Conservation (phyloP, 2,888 invertebrate species). For the Sphecodes monilicornis region DNA sequence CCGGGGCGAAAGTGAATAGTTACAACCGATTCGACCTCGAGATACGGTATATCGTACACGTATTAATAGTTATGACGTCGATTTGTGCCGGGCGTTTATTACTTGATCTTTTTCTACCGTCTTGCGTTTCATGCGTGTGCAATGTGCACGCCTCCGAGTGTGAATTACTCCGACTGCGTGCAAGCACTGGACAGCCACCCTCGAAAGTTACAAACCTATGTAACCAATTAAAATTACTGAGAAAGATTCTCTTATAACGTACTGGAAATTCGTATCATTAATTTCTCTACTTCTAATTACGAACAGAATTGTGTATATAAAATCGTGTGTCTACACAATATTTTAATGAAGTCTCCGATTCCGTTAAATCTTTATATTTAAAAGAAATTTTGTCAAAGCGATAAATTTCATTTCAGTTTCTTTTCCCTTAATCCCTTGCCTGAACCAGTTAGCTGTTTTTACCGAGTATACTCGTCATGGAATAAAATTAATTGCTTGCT, state of each 20-base stretch:
- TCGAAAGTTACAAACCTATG: slow-evolving; percentile 20
- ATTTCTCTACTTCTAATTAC: not conserved
- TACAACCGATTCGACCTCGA: slow-evolving; percentile 56
- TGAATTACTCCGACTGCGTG: slow-evolving; percentile 54
- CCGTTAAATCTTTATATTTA: too few species aligned
- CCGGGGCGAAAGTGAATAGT: slow-evolving; percentile 52
- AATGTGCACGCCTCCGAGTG: slow-evolving; percentile 25
- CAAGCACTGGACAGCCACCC: slow-evolving; percentile 6
- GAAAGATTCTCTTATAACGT: not conserved
- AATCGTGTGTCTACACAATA: not conserved
- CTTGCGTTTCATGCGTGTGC: slow-evolving; percentile 29
- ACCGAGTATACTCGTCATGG: too few species aligned
- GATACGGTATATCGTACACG: slow-evolving; percentile 48
- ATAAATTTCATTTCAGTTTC: too few species aligned
- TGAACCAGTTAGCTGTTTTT: too few species aligned
- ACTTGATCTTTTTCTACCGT: slow-evolving; percentile 46
- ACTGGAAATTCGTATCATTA: not conserved
- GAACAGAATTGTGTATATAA: not conserved
- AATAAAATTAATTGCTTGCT: too few species aligned
- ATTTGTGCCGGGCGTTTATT: slow-evolving; percentile 56
- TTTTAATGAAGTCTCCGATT: too few species aligned
- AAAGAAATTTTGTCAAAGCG: too few species aligned
- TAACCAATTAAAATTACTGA: not conserved
- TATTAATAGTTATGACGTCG: slow-evolving; percentile 67
- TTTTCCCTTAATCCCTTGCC: too few species aligned